phyloP scores from a whole-genome alignment of 2,888 invertebrate species.

The Rhamphomyia laevipes region DNA sequence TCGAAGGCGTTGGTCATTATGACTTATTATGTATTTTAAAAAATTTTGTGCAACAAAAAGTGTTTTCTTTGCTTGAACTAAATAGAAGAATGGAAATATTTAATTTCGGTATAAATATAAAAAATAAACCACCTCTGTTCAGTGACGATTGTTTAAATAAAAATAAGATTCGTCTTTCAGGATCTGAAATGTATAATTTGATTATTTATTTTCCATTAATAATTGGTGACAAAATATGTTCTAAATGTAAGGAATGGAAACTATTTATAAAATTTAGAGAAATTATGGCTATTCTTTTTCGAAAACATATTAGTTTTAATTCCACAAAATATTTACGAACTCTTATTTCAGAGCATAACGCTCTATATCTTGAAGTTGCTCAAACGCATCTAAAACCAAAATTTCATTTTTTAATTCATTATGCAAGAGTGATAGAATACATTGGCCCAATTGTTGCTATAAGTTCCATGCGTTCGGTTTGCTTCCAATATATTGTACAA shows the following conservation, averaged over 20 bases:
- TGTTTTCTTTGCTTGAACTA: constrained; percentile 2
- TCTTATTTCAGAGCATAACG: background rate
- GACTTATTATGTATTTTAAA: constrained; percentile 6
- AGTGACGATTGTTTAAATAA: constrained; percentile 2
- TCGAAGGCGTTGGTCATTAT: constrained; percentile 9
- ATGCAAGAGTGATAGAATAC: constrained; percentile 1
- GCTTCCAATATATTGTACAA: no score
- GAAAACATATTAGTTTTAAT: background rate
- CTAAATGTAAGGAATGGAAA: constrained; percentile 4
- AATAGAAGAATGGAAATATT: constrained; percentile 6
- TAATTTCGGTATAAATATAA: constrained; percentile 5
- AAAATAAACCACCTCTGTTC: constrained; percentile 6
- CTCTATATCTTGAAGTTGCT: background rate
- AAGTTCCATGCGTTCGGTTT: constrained; percentile 1
- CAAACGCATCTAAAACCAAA: constrained; percentile 1
- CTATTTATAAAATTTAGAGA: constrained; percentile 2
- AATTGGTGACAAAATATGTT: constrained; percentile 3
- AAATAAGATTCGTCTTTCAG: constrained; percentile 3
- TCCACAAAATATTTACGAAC: background rate
- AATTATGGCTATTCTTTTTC: constrained; percentile 3
- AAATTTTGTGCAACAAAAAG: constrained; percentile 3
- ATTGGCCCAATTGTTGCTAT: background rate
- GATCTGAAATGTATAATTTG: constrained; percentile 6
- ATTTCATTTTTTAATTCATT: constrained; percentile 2
- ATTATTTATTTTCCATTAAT: background rate